phyloP scores from a whole-genome alignment of 2,113 vertebrate genomes.

The Centrocercus urophasianus region DNA sequence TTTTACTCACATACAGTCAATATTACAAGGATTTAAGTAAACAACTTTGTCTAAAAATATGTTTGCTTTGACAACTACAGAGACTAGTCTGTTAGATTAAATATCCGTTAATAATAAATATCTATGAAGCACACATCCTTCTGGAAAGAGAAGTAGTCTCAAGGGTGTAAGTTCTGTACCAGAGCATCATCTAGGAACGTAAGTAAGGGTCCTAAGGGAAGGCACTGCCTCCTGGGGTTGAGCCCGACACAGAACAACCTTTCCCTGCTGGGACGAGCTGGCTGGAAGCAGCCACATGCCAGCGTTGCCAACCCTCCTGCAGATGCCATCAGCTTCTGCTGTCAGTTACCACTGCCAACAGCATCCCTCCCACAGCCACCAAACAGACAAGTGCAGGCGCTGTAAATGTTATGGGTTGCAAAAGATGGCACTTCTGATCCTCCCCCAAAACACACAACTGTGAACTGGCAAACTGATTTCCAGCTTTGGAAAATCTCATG shows the following conservation, averaged over 20 bases:
- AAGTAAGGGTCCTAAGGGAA: background rate
- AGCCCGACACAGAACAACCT: background rate
- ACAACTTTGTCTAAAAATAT: background rate
- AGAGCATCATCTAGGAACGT: background rate
- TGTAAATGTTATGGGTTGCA: slow-evolving; percentile 56
- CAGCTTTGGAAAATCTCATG: slow-evolving; percentile 9
- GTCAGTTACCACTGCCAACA: background rate
- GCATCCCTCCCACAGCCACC: slow-evolving; percentile 19
- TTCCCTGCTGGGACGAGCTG: background rate
- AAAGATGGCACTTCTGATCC: slow-evolving; percentile 14
- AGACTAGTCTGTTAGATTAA: background rate
- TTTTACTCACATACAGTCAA: background rate
- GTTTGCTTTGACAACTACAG: slow-evolving; percentile 2
- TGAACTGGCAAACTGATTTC: slow-evolving; percentile 30
- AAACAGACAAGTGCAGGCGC: background rate
- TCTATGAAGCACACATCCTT: background rate
- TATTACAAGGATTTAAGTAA: background rate
- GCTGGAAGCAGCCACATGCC: background rate
- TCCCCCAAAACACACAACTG: slow-evolving; percentile 24
- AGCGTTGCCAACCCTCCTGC: slow-evolving; percentile 21
- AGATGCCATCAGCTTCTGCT: slow-evolving; percentile 33
- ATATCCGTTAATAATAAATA: slow-evolving; percentile 19
- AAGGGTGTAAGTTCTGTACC: background rate
- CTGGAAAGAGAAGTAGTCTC: background rate
- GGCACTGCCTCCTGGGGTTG: background rate